Evolutionary conservation across 2,797 vertebrate species (phyloP).

Genomic region (Triplophysa yarkandensis): DNA sequence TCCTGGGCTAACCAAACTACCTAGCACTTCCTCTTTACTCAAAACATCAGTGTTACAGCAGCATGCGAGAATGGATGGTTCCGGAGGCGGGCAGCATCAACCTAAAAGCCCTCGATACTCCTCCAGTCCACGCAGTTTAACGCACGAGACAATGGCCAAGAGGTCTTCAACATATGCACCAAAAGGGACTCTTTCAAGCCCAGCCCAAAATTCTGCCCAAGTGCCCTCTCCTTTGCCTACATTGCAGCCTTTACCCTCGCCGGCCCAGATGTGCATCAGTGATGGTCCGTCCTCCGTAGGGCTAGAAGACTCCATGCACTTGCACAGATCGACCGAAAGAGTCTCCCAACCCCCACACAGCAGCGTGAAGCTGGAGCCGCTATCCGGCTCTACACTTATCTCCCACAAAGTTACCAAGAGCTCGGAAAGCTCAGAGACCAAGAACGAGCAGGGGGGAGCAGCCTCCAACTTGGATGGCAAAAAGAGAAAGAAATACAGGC

Average conservation of each 20-base stretch:
- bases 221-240: conserved; percentile 75
- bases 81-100: conserved; percentile 69
- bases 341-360: conserved; percentile 76
- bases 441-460: conserved; percentile 75
- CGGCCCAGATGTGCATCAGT: conserved; percentile 72
- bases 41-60: conserved; percentile 90
- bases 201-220: conserved; percentile 75
- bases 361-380: conserved; percentile 72
- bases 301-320: conserved; percentile 74
- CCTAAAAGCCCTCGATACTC: conserved; percentile 85
- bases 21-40: conserved; percentile 88
- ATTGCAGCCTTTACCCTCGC: conserved; percentile 82
- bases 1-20: conserved; percentile 86
- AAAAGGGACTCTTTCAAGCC: conserved; percentile 84
- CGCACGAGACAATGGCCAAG: conserved; percentile 81
- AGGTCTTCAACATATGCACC: conserved; percentile 84
- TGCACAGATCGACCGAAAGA: conserved; percentile 74
- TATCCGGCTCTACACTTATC: conserved; percentile 65
- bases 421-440: conserved; percentile 61
- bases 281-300: conserved; percentile 73
- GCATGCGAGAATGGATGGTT: conserved; percentile 80
- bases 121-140: conserved; percentile 83
- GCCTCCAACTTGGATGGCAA: conserved; percentile 82
- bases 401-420: conserved; percentile 65
- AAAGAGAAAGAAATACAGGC: conserved; percentile 91